phyloP scores from a whole-genome alignment of 2,113 vertebrate species.

The Crotalus tigris region DNA sequence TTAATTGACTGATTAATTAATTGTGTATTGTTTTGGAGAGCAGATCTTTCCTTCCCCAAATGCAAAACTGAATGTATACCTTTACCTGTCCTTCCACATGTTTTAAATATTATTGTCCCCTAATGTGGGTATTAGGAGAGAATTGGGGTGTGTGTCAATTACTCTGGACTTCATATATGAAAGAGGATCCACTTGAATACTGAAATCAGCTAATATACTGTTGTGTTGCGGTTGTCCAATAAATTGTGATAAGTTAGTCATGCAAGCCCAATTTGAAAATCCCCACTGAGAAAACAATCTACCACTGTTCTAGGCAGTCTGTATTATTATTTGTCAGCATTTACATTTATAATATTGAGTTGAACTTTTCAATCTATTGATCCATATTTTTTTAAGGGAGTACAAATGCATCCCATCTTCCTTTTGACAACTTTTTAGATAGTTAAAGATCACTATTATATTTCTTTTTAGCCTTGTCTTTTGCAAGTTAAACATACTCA shows the following conservation, averaged over 20 bases:
- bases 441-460: not conserved
- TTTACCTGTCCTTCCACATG: not conserved
- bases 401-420: not conserved
- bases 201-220: not conserved
- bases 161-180: not conserved
- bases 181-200: not conserved
- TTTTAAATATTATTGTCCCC: not conserved
- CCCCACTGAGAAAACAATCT: not conserved
- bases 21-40: not conserved
- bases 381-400: not conserved
- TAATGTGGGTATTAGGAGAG: not conserved
- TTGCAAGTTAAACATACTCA: not conserved
- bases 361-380: not conserved
- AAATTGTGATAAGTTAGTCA: not conserved
- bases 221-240: not conserved
- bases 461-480: not conserved
- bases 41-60: not conserved
- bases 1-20: not conserved
- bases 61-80: not conserved
- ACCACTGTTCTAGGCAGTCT: too few species aligned
- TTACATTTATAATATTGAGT: not conserved
- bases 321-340: not conserved
- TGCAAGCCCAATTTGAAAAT: not conserved
- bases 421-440: not conserved
- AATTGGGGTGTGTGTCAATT: not conserved